Conservation (phyloP, 2,797 vertebrate species). For the Acipenser oxyrinchus region DNA sequence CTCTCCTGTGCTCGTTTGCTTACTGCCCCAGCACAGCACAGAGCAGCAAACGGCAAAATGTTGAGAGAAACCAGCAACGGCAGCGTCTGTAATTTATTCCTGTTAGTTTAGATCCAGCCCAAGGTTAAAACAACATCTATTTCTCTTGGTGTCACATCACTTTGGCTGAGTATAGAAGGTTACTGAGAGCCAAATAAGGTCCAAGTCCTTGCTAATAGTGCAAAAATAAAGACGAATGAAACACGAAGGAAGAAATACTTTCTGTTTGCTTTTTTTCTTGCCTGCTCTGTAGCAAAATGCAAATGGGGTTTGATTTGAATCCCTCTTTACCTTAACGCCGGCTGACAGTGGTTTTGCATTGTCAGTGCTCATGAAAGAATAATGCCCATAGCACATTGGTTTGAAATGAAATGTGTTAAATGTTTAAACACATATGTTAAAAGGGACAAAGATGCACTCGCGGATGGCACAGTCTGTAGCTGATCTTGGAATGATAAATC, state of each 20-base stretch:
- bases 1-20: constrained; percentile 24
- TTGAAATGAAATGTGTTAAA: constrained; percentile 55
- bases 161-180: constrained; percentile 38
- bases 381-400: constrained; percentile 39
- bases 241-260: constrained; percentile 38
- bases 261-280: constrained; percentile 28
- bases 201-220: constrained; percentile 16
- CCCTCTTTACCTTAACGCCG: constrained; percentile 50
- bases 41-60: constrained; percentile 32
- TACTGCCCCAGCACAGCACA: constrained; percentile 34
- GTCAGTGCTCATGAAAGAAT: constrained; percentile 22
- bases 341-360: constrained; percentile 58
- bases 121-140: constrained; percentile 64
- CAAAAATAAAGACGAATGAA: constrained; percentile 53
- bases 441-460: constrained; percentile 54
- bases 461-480: constrained; percentile 50
- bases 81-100: constrained; percentile 56
- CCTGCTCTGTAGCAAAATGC: constrained; percentile 50
- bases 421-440: constrained; percentile 39
- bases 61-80: constrained; percentile 33
- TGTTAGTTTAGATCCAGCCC: constrained; percentile 60
- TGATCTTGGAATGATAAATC: constrained; percentile 61
- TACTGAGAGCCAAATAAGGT: constrained; percentile 9
- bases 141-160: constrained; percentile 56
- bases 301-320: constrained; percentile 59